Evolutionary conservation across 2,797 vertebrate genomes (phyloP).

Genomic region (Pangasius larnaudii): DNA sequence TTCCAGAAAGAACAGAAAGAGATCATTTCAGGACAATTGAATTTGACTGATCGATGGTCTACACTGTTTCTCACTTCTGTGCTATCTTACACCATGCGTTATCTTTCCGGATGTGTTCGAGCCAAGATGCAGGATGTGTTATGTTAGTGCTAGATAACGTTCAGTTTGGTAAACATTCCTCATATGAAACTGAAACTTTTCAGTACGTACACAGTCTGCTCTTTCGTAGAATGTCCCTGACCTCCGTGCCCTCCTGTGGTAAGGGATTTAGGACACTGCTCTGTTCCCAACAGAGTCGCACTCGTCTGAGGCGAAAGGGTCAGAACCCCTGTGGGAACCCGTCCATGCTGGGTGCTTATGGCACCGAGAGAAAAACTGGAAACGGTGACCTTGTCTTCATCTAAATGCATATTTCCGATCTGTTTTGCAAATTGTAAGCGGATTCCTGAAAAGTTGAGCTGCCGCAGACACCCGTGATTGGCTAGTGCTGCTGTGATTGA

Average conservation of each 20-base stretch:
- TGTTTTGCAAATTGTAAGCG: not conserved
- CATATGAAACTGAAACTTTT: not conserved
- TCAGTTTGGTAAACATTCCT: not conserved
- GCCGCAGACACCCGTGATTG: not conserved
- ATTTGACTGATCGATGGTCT: too few species aligned
- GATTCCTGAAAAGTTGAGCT: not conserved
- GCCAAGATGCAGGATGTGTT: not conserved
- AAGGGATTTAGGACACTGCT: not conserved
- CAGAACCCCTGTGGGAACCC: conserved; percentile 1
- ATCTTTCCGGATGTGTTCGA: not conserved
- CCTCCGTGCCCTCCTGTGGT: not conserved
- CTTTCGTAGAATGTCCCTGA: not conserved
- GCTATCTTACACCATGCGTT: not conserved
- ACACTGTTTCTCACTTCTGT: too few species aligned
- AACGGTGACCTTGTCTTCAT: not conserved
- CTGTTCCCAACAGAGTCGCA: not conserved
- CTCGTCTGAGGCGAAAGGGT: not conserved
- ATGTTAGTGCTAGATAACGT: not conserved
- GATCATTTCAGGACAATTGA: too few species aligned
- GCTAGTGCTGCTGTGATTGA: not conserved
- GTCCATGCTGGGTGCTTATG: not conserved
- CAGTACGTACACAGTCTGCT: not conserved
- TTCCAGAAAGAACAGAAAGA: too few species aligned
- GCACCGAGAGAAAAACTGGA: not conserved
- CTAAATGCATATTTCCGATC: not conserved